Conservation (phyloP, 2,888 invertebrate genomes). For the Willowsia nigromaculata region DNA sequence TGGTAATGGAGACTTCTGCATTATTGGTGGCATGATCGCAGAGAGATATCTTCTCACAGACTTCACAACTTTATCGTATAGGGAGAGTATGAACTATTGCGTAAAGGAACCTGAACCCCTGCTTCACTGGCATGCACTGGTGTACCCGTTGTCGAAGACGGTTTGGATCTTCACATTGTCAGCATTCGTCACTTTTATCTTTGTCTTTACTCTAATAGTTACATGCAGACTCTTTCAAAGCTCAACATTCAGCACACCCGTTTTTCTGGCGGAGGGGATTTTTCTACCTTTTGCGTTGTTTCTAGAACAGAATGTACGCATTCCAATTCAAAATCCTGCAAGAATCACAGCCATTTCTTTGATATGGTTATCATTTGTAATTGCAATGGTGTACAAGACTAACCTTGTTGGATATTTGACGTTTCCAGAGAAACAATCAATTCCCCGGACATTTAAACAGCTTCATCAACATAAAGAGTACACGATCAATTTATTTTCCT, state of each 20-base stretch:
- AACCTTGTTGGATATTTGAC: conserved; percentile 47
- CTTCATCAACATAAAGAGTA: background rate
- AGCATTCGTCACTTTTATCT: background rate
- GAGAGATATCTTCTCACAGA: conserved; percentile 18
- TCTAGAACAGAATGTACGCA: conserved; percentile 42
- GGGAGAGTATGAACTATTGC: conserved; percentile 49
- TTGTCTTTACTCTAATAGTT: background rate
- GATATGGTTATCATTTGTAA: background rate
- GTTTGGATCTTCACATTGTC: conserved; percentile 44
- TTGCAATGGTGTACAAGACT: conserved; percentile 23
- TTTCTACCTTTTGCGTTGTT: conserved; percentile 44
- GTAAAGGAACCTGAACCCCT: conserved; percentile 5
- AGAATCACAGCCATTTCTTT: background rate
- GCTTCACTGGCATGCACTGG: conserved; percentile 34
- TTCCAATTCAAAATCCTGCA: background rate
- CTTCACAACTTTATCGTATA: conserved; percentile 5
- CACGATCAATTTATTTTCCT: background rate
- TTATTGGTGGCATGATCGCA: conserved; percentile 12
- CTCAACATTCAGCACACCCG: background rate
- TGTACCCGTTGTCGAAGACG: conserved; percentile 26
- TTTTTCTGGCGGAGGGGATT: conserved; percentile 26
- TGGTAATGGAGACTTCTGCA: conserved; percentile 48
- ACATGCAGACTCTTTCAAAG: background rate
- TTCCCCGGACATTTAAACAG: conserved; percentile 10
- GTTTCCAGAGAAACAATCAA: background rate